phyloP scores from a whole-genome alignment of 2,797 vertebrate genomes.

The Xiphophorus birchmanni region DNA sequence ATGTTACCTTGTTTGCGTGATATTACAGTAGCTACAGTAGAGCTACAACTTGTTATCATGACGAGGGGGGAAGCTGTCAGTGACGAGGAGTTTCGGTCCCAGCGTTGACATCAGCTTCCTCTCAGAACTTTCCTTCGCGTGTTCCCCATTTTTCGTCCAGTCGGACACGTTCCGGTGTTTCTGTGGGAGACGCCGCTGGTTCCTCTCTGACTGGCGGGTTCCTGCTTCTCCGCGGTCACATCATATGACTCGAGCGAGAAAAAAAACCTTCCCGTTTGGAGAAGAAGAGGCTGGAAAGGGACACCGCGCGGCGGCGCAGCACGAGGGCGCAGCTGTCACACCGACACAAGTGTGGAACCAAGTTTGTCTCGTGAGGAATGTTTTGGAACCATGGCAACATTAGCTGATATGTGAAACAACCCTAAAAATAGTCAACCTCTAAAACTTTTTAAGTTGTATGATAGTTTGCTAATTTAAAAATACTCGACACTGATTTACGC shows the following conservation, averaged over 20 bases:
- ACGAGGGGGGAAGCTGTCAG: conserved; percentile 15
- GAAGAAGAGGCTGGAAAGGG: conserved; percentile 19
- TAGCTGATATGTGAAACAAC: background rate
- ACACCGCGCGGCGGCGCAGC: background rate
- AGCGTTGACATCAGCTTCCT: conserved; percentile 34
- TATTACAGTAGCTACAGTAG: background rate
- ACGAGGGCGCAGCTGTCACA: background rate
- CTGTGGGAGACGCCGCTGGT: background rate
- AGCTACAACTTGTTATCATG: background rate
- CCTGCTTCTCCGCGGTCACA: conserved; percentile 46
- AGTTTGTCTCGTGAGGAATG: background rate
- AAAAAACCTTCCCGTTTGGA: conserved; percentile 53
- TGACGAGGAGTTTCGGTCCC: conserved; percentile 36
- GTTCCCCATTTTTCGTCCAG: conserved; percentile 32
- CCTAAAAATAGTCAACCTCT: background rate
- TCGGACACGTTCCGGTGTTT: conserved; percentile 15
- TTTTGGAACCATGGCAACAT: background rate
- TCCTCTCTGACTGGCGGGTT: conserved; percentile 44
- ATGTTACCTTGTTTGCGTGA: background rate
- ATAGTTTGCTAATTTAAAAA: background rate
- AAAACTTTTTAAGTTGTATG: background rate
- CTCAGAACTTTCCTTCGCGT: conserved; percentile 22
- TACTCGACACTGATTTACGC: background rate
- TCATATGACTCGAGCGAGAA: conserved; percentile 74
- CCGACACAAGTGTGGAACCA: background rate